Evolutionary conservation across 2,888 invertebrate species (phyloP).

Genomic region (Lasius fuliginosus): DNA sequence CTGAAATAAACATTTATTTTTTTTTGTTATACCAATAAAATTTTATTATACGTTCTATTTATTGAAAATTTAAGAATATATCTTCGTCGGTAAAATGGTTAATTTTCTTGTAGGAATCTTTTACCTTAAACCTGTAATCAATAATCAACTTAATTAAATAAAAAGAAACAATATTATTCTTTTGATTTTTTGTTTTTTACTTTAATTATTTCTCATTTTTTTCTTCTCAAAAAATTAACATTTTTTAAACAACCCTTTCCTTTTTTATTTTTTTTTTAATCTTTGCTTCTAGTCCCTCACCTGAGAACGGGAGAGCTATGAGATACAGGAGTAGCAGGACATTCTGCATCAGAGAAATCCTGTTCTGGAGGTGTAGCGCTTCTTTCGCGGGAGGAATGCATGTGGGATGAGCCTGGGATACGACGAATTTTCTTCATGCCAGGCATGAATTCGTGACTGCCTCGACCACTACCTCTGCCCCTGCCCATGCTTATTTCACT

Average conservation of each 20-base stretch:
- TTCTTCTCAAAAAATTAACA: neutral
- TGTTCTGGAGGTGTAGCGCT: conserved; percentile 42
- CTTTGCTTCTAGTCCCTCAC: conserved; percentile 6
- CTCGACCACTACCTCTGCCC: conserved; percentile 48
- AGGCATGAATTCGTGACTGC: neutral
- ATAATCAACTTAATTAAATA: neutral
- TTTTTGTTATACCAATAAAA: conserved; percentile 1
- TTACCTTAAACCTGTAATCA: neutral
- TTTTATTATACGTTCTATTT: conserved; percentile 3
- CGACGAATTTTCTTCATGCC: conserved; percentile 52
- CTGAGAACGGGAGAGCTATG: conserved; percentile 34
- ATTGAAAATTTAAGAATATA: neutral
- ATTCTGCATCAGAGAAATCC: conserved; percentile 57
- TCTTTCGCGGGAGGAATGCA: conserved; percentile 17
- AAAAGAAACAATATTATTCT: neutral
- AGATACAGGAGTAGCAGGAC: conserved; percentile 9
- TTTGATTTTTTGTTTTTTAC: conserved; percentile 7
- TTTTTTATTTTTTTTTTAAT: neutral
- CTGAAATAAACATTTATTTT: conserved; percentile 7
- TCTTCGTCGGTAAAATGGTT: neutral
- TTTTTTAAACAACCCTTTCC: neutral
- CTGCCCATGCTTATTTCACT: conserved; percentile 50
- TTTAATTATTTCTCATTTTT: neutral
- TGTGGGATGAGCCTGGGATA: conserved; percentile 10
- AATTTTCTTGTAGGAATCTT: neutral